Percentiles rank a stretch among this genome's conserved stretches.
These are phyloP conservation scores for Thaumatotibia leucotreta DNA, from an alignment of 1,140 invertebrate genomes.

Conservation along the genomic window DNA sequence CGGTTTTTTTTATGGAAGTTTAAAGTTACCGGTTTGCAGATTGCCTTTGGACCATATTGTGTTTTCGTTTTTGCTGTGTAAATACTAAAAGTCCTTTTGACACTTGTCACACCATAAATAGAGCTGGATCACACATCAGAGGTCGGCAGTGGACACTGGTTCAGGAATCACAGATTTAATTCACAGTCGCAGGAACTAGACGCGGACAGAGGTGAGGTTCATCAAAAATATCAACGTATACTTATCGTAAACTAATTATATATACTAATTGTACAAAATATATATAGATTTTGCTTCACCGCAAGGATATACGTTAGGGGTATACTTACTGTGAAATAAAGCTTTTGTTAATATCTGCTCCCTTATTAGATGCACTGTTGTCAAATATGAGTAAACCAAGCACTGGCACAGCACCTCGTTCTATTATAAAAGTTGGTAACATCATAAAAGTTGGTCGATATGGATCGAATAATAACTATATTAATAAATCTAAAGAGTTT, in stretches of 20 bases:
- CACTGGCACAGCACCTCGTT: background rate
- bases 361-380: conserved; percentile 18
- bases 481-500: no score
- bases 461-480: no score
- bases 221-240: conserved; percentile 9
- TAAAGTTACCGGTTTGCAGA: conserved; percentile 21
- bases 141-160: conserved; percentile 78
- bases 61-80: conserved; percentile 73
- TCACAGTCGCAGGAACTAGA: conserved; percentile 79
- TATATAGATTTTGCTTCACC: background rate
- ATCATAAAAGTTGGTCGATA: no score
- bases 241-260: background rate
- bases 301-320: background rate
- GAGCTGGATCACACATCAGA: conserved; percentile 75
- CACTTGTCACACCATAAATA: conserved; percentile 68
- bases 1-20: no score
- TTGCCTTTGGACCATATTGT: conserved; percentile 35
- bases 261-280: background rate
- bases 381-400: conserved; percentile 4
- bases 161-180: conserved; percentile 79
- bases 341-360: background rate
- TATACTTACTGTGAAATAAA: background rate
- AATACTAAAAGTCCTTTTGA: conserved; percentile 68
- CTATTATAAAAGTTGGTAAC: no score
- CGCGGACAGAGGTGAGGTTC: conserved; percentile 69